A percentile compares a stretch with the other conserved stretches of the same genome.
These are phyloP conservation scores for Acropora yongei DNA, from an alignment of 64 coral and sea anemone species.

Conservation along the genomic window DNA sequence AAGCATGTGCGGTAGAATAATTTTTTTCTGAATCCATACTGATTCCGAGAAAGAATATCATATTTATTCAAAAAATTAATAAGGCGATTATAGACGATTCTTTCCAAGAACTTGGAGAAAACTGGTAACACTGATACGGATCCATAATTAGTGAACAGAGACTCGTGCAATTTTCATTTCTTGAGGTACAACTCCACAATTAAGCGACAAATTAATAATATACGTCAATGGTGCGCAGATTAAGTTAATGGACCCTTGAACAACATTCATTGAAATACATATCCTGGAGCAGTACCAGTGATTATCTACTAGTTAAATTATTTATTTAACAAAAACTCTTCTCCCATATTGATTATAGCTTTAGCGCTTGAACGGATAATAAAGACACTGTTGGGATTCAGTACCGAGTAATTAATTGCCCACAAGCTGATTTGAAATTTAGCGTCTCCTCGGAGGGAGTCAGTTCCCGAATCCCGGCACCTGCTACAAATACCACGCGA, in stretches of 20 bases:
- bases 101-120: not conserved
- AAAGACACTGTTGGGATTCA: too few species aligned
- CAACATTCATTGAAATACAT: not conserved
- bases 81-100: not conserved
- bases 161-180: not conserved
- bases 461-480: too few species aligned
- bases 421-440: too few species aligned
- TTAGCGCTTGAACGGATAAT: too few species aligned
- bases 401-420: too few species aligned
- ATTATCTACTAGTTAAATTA: not conserved
- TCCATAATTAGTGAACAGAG: not conserved
- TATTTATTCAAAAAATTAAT: not conserved
- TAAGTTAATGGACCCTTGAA: not conserved
- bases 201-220: not conserved
- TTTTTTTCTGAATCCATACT: too few species aligned
- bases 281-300: not conserved
- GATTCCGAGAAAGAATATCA: not conserved
- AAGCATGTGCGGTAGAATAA: too few species aligned
- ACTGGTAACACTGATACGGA: not conserved
- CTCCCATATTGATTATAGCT: too few species aligned
- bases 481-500: too few species aligned
- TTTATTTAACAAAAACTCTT: too few species aligned
- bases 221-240: not conserved
- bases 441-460: too few species aligned
- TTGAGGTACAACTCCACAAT: not conserved